Base-by-base conservation (phyloP, 2,113 vertebrate species). In the Ellobius talpinus region DNA sequence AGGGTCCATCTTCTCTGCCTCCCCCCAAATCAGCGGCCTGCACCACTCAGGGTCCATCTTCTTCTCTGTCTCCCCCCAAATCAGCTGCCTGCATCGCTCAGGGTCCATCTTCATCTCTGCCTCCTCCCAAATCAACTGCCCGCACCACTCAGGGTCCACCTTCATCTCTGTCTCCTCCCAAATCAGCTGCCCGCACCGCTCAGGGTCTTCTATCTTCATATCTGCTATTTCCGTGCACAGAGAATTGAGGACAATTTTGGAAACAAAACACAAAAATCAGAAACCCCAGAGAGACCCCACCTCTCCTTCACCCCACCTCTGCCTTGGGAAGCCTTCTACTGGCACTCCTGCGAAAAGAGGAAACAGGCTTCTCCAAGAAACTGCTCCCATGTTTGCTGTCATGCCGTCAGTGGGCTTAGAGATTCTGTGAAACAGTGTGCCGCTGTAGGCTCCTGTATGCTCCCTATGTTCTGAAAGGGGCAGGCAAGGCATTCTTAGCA, bases 331-430 rank as follows among this genome's bases (percentile, higher is more conserved):
- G 21, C 58, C 74, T 72, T 76, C 33, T 76, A 45, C 19, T 91
- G 89, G 58, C 0, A 86, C 55, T 61, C 31, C n/a, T 74, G 94
- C 93, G 92, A 94, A 84, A 82, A 90, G 89, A 93, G 96, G 95
- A 98, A 98, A 90, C 29, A 96, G 96, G 95, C 95, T 88, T 98
- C 97, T 98, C 93, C 47, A 98, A 98, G 97, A 98, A 98, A 97
- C 97, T 93, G 47, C 96, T 96, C 98, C 98, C 95, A 95, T 97
- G 97, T 97, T 97, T 98, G 98, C 97, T 97, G 96, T 79, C 97
- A 93, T 95, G 97, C 94, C 5, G 45, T 45, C 45, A 96, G 89
- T 94, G 97, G 96, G 95, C 95, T 97, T 98, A 96, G n/a, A 97
- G 95, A 70, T 95, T 98, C 98, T 16, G n/a, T 47, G 84, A 97